phyloP scores from a whole-genome alignment of 1,140 invertebrate species.

The Meloidogyne chitwoodi region DNA sequence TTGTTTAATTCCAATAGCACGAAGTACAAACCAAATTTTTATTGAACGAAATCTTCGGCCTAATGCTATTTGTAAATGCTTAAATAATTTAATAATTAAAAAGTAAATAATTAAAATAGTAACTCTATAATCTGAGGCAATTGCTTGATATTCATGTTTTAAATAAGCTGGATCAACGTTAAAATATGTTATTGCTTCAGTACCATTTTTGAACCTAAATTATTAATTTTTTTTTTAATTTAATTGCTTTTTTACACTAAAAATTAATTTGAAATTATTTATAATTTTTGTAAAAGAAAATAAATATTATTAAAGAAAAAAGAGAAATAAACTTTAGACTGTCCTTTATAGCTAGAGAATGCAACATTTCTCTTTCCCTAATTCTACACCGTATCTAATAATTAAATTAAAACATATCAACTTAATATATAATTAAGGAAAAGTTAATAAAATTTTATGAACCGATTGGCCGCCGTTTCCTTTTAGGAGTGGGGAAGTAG shows the following conservation, averaged over 20 bases:
- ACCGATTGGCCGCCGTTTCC: too few species aligned
- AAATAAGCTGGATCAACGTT: constrained; percentile 91
- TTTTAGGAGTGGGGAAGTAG: too few species aligned
- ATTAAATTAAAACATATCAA: too few species aligned
- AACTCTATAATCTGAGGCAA: constrained; percentile 65
- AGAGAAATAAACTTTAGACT: too few species aligned
- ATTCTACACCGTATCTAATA: background rate
- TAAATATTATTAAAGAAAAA: too few species aligned
- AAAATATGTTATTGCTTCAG: constrained; percentile 71
- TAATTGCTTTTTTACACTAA: background rate
- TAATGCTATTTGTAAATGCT: constrained; percentile 60
- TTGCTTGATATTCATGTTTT: constrained; percentile 71
- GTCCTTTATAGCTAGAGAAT: too few species aligned
- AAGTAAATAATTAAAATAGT: constrained; percentile 39
- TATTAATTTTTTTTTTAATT: background rate
- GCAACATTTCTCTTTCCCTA: too few species aligned
- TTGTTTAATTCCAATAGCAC: constrained; percentile 22
- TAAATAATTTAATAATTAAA: background rate
- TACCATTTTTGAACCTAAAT: constrained; percentile 64
- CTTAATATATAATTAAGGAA: too few species aligned
- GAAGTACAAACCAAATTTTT: constrained; percentile 83
- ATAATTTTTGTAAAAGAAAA: too few species aligned
- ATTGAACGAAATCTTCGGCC: constrained; percentile 82
- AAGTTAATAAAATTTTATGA: too few species aligned
- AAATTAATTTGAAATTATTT: too few species aligned